A percentile compares a stretch with the other conserved stretches of the same genome.
phyloP scores from a whole-genome alignment of 30 jellyfish, hydroid and myxozoan species.

The Clytia hemisphaerica region DNA sequence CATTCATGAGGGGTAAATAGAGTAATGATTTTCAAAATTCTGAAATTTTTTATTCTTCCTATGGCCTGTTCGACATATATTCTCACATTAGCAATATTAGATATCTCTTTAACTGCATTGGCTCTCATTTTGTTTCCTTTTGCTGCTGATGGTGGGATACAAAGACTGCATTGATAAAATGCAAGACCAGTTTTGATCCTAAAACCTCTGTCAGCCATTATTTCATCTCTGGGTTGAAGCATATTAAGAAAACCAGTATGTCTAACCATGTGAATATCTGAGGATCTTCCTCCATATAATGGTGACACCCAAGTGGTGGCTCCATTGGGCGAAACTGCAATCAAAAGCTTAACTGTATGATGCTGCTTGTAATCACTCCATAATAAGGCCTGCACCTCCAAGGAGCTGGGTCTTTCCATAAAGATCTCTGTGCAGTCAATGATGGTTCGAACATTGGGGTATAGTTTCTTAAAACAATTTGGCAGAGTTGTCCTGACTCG shows the following conservation, averaged over 20 bases:
- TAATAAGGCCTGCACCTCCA: constrained; percentile 22
- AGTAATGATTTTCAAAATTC: not conserved
- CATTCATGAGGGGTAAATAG: constrained; percentile 8
- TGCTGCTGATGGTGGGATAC: constrained; percentile 52
- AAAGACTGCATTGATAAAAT: constrained; percentile 26
- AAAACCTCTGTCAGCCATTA: constrained; percentile 51
- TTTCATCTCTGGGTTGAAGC: constrained; percentile 36
- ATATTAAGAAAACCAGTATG: constrained; percentile 29
- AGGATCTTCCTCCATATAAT: constrained; percentile 57
- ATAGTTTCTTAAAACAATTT: constrained; percentile 30
- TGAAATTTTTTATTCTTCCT: not conserved
- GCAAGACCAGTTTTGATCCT: constrained; percentile 23
- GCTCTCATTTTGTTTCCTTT: constrained; percentile 40
- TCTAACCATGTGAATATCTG: constrained; percentile 30
- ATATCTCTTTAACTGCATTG: constrained; percentile 29
- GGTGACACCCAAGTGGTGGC: constrained; percentile 52
- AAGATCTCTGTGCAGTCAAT: constrained; percentile 48
- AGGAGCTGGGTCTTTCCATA: constrained; percentile 45
- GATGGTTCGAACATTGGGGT: constrained; percentile 30
- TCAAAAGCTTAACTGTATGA: constrained; percentile 32
- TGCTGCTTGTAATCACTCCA: constrained; percentile 61
- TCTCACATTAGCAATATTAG: constrained; percentile 39
- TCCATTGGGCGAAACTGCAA: constrained; percentile 54
- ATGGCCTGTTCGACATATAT: constrained; percentile 32
- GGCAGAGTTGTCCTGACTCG: constrained; percentile 38